Conservation (phyloP, 2,888 invertebrate species). For the Escarpia spicata region DNA sequence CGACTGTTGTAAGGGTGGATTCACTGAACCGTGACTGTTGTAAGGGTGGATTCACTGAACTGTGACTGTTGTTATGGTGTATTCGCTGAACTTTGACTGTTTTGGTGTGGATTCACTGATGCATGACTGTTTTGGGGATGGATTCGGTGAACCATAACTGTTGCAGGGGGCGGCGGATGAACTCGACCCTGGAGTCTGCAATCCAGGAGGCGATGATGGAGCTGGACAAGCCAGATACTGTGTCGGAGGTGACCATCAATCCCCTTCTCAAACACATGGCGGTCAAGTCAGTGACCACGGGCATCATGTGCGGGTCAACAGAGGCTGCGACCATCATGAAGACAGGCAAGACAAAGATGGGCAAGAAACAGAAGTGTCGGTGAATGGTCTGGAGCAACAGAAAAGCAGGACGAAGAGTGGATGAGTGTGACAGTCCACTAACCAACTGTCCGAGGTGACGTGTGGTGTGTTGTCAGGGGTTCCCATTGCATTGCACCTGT, state of each 20-base stretch:
- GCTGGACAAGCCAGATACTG: constrained; percentile 70
- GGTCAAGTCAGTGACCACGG: neutral
- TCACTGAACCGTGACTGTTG: too few relatives aligned
- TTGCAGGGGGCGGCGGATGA: constrained; percentile 90
- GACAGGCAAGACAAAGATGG: neutral
- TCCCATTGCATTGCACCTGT: neutral
- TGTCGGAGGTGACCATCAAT: neutral
- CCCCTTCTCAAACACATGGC: neutral
- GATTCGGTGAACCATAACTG: constrained; percentile 34
- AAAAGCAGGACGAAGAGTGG: neutral
- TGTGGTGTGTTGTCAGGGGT: neutral
- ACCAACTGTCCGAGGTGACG: neutral
- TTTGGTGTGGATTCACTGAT: neutral
- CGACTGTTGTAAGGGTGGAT: constrained; percentile 74
- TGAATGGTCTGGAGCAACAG: neutral
- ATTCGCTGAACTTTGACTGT: too few relatives aligned
- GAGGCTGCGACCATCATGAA: neutral
- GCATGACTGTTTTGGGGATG: too few relatives aligned
- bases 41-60: neutral
- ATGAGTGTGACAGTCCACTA: neutral
- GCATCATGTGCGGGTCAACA: neutral
- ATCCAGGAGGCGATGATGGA: constrained; percentile 93
- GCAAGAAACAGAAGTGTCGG: constrained; percentile 9
- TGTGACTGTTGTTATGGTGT: neutral
- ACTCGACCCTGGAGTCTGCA: constrained; percentile 87